Evolutionary conservation across 92 coral and sea anemone species (phyloP).

Genomic region (Epizoanthus ramosus): DNA sequence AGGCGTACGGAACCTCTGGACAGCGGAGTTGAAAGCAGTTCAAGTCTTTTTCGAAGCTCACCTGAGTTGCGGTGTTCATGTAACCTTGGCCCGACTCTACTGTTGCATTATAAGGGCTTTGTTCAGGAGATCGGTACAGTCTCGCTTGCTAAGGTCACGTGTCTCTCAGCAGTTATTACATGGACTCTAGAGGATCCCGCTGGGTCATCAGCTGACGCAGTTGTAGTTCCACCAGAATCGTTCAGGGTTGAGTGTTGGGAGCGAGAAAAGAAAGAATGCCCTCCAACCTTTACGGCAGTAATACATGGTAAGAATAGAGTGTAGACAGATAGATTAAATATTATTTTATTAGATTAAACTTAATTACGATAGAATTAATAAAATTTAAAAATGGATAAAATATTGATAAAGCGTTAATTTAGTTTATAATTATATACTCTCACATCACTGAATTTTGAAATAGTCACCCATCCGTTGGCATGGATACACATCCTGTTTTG

Average conservation of each 20-base stretch:
- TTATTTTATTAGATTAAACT: no score
- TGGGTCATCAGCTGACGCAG: background rate
- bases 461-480: no score
- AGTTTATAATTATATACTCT: background rate
- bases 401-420: no score
- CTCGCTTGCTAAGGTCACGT: slow-evolving; percentile 43
- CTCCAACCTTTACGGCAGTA: slow-evolving; percentile 16
- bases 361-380: no score
- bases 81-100: slow-evolving; percentile 51
- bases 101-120: slow-evolving; percentile 68
- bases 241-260: slow-evolving; percentile 52
- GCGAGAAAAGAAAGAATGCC: slow-evolving; percentile 29
- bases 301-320: slow-evolving; percentile 35
- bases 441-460: no score
- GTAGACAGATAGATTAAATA: no score
- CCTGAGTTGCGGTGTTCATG: slow-evolving; percentile 36
- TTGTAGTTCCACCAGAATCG: slow-evolving; percentile 50
- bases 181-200: slow-evolving; percentile 46
- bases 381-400: no score
- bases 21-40: slow-evolving; percentile 87
- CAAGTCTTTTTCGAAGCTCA: slow-evolving; percentile 58
- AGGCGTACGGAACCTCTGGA: slow-evolving; percentile 56
- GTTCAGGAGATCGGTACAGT: slow-evolving; percentile 52
- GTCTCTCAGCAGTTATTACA: slow-evolving; percentile 56
- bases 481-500: no score